Base-by-base conservation (phyloP, 2,888 invertebrate genomes). In the Trissolcus japonicus region DNA sequence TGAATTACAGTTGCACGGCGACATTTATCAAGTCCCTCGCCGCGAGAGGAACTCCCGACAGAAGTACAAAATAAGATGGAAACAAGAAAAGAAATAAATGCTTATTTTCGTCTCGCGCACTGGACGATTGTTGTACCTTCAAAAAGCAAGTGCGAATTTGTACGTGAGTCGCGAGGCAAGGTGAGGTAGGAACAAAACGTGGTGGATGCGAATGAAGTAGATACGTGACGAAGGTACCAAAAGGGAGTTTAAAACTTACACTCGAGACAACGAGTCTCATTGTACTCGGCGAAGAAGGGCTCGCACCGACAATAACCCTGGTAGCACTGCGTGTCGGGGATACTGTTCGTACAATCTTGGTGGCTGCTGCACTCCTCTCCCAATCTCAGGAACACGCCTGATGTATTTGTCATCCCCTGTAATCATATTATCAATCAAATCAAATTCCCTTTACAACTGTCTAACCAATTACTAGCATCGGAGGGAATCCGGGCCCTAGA, bases 201-300 rank as follows among this genome's bases (percentile, higher is more conserved):
- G 11, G 0, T 1, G 9, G 35, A 11, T 35, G 35, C 9, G 71
- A 51, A 59, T 16, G 50, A 14, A 53, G 4, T 21, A 60, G 59
- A 67, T 74, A 74, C 71, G 74, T 78, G 78, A 67, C 62, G 57
- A 71, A 71, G 61, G 62, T 74, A 67, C 59, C 56, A 66, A 78
- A 19, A 43, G 69, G 69, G 55, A 65, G 19, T 69, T 35, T 69
- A 62, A 78, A 57, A 82, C 87, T 94, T 91, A 96, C 96, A 95
- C 91, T 95, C 95, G 83, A 96, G 91, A 90, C 96, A 96, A 78
- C 92, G 92, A 74, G 94, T 93, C 83, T 92, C 92, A 90, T 96
- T 95, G 88, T 93, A 93, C 87, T 92, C 92, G 41, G 96, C 95
- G 89, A 92, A 95, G 90, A 95, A 96, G 40, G 95, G 94, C 88